Percentiles rank a stretch among this genome's conserved stretches.
phyloP scores from a whole-genome alignment of 1,140 invertebrate genomes.

The Rhopalosiphum maidis region DNA sequence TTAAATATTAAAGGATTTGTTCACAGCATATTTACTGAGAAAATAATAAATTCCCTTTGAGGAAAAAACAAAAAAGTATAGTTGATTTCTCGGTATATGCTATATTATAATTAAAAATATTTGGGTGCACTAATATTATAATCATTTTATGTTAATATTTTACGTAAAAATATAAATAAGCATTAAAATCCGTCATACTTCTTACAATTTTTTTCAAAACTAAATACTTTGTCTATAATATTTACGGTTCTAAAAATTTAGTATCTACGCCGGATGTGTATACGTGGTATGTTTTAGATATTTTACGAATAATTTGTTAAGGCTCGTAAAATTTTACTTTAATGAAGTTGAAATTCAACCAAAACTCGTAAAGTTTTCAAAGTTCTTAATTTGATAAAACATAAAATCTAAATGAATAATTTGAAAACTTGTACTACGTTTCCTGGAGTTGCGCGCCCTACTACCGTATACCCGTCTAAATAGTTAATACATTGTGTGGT shows the following conservation, averaged over 20 bases:
- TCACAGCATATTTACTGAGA: not conserved
- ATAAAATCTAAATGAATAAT: constrained; percentile 42
- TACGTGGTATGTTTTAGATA: not conserved
- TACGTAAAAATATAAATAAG: not conserved
- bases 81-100: not conserved
- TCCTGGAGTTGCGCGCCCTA: not conserved
- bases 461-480: not conserved
- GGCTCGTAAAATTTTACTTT: not conserved
- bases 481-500: not conserved
- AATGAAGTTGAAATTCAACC: not conserved
- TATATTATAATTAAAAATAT: not conserved
- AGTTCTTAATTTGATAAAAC: constrained; percentile 21
- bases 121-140: not conserved
- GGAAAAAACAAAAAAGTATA: not conserved
- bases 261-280: not conserved
- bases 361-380: not conserved
- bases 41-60: not conserved
- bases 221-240: not conserved
- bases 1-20: constrained; percentile 12
- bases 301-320: not conserved
- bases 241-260: not conserved
- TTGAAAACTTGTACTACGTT: constrained; percentile 25
- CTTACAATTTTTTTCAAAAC: not conserved
- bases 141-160: not conserved
- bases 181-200: not conserved